Percentiles rank a stretch among this genome's conserved stretches.
phyloP scores from a whole-genome alignment of 2,888 invertebrate species.

The Acleris holmiana region DNA sequence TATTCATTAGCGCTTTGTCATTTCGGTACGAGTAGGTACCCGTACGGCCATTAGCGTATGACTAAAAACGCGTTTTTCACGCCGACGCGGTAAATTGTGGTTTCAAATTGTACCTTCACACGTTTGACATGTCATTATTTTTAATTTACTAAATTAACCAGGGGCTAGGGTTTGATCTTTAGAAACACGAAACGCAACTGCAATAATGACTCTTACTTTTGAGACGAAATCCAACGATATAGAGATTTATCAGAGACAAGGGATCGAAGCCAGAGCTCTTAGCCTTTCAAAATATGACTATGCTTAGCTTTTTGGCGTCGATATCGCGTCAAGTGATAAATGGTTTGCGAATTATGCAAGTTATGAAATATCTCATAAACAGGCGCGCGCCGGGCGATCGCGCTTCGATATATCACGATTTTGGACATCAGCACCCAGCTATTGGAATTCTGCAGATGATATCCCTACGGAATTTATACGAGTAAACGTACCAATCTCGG shows the following conservation, averaged over 20 bases:
- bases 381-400: constrained; percentile 60
- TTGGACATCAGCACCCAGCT: constrained; percentile 73
- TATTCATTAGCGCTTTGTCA: constrained; percentile 67
- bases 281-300: constrained; percentile 1
- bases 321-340: constrained; percentile 59
- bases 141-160: constrained; percentile 3
- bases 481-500: constrained; percentile 58
- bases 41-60: constrained; percentile 59
- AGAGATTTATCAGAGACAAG: no score
- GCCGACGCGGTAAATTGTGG: constrained; percentile 25
- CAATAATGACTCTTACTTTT: no score
- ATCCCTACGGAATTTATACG: constrained; percentile 70
- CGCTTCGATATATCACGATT: constrained; percentile 76
- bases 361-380: constrained; percentile 82
- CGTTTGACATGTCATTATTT: constrained; percentile 8
- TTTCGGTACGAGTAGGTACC: constrained; percentile 44
- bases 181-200: no score
- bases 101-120: constrained; percentile 4
- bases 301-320: constrained; percentile 16
- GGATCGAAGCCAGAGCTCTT: no score
- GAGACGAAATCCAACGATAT: no score
- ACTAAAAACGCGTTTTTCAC: constrained; percentile 56
- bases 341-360: constrained; percentile 61
- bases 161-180: neutral
- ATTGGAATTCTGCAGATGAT: constrained; percentile 77